Evolutionary conservation across 2,113 vertebrate species (phyloP).

Genomic region (Malurus cyaneus): DNA sequence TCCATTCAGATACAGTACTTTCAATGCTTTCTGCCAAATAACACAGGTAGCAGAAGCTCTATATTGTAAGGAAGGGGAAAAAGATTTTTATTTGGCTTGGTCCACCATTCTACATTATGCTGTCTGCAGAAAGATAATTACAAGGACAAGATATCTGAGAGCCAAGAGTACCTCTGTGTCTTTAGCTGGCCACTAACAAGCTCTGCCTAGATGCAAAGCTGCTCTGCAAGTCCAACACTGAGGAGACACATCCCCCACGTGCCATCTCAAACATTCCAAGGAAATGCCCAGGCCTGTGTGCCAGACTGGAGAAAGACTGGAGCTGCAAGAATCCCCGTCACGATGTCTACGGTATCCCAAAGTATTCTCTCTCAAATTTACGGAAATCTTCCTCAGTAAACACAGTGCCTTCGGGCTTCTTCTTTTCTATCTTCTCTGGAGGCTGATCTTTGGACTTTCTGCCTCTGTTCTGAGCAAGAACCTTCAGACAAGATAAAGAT

Average conservation of each 20-base stretch:
- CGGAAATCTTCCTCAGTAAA: conserved; percentile 80
- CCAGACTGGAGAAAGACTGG: neutral
- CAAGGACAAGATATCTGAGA: neutral
- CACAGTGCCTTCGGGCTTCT: conserved; percentile 67
- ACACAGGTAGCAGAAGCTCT: neutral
- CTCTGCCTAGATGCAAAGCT: neutral
- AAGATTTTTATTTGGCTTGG: neutral
- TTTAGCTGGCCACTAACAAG: neutral
- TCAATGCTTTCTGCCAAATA: neutral
- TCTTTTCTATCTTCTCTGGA: conserved; percentile 54
- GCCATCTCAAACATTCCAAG: rapidly evolving
- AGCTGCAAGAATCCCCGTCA: neutral
- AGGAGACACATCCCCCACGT: neutral
- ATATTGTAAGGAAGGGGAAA: neutral
- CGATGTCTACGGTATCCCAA: conserved; percentile 46
- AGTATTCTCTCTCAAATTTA: conserved; percentile 80
- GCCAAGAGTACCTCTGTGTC: neutral
- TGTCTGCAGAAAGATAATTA: neutral
- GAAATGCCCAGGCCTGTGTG: rapidly evolving
- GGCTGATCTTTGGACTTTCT: conserved; percentile 75
- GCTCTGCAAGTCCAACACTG: neutral
- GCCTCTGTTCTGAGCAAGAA: conserved; percentile 72
- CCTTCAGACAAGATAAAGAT: conserved; percentile 42
- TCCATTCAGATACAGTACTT: neutral
- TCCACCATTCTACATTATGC: neutral